Conservation (phyloP, 1,140 invertebrate species). For the Atta colombica region DNA sequence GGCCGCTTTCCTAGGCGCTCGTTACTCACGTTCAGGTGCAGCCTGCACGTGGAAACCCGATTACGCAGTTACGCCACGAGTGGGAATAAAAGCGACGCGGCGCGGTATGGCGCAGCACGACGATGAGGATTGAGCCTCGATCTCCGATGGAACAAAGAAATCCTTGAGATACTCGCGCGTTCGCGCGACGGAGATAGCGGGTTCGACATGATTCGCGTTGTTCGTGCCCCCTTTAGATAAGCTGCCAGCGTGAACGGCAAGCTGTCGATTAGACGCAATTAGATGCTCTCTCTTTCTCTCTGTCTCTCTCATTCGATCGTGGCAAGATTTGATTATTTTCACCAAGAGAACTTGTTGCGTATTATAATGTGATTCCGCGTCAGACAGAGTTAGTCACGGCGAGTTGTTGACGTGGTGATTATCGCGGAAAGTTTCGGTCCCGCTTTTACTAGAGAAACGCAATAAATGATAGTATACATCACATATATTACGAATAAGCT, state of each 20-base stretch:
- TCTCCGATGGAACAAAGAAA: slow-evolving; percentile 80
- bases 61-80: slow-evolving; percentile 75
- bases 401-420: neutral
- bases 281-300: slow-evolving; percentile 19
- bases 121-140: slow-evolving; percentile 63
- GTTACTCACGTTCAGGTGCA: slow-evolving; percentile 83
- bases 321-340: slow-evolving; percentile 21
- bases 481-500: neutral
- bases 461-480: neutral
- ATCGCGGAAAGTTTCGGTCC: slow-evolving; percentile 16
- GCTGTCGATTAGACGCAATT: slow-evolving; percentile 51
- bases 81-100: slow-evolving; percentile 14
- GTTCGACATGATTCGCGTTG: slow-evolving; percentile 45
- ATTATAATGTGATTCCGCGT: slow-evolving; percentile 7
- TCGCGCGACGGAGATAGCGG: slow-evolving; percentile 66
- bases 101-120: slow-evolving; percentile 34
- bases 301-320: slow-evolving; percentile 13
- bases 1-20: slow-evolving; percentile 63
- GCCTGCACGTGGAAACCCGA: slow-evolving; percentile 79
- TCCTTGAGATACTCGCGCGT: slow-evolving; percentile 65
- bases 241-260: neutral
- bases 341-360: neutral
- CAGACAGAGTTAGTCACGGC: neutral
- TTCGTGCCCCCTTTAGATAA: slow-evolving; percentile 79
- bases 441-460: neutral